Conservation (phyloP, 2,797 vertebrate species). For the Nannoperca obscura region DNA sequence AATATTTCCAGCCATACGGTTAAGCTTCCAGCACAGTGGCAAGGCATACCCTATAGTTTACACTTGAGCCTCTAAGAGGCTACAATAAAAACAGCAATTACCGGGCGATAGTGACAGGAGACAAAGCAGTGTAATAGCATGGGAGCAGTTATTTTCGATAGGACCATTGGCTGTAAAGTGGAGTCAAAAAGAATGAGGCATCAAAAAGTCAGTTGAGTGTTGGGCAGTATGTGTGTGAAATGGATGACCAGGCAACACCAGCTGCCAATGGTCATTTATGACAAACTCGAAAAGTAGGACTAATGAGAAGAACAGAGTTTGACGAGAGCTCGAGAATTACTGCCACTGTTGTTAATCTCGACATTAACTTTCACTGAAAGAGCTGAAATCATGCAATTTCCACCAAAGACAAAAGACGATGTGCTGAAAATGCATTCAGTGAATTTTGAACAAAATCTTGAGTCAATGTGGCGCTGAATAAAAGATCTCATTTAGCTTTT, state of each 20-base stretch:
- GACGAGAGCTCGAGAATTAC: constrained; percentile 44
- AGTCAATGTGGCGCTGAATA: constrained; percentile 65
- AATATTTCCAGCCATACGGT: constrained; percentile 57
- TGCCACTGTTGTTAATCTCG: constrained; percentile 41
- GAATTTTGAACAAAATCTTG: constrained; percentile 63
- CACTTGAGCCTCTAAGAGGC: constrained; percentile 74
- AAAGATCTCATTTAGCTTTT: constrained; percentile 79
- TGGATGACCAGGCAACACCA: constrained; percentile 46
- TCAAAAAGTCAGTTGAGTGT: constrained; percentile 71
- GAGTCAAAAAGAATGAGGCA: constrained; percentile 73
- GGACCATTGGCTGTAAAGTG: constrained; percentile 69
- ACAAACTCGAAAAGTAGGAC: constrained; percentile 55
- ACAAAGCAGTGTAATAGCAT: constrained; percentile 71
- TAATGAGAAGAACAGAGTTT: constrained; percentile 60
- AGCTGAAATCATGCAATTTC: constrained; percentile 56
- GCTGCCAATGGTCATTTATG: constrained; percentile 62
- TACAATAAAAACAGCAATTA: constrained; percentile 80
- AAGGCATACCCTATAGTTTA: constrained; percentile 71
- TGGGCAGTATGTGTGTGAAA: constrained; percentile 59
- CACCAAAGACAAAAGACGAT: constrained; percentile 42
- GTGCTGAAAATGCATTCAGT: constrained; percentile 61
- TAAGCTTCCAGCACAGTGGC: constrained; percentile 57
- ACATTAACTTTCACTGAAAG: constrained; percentile 46
- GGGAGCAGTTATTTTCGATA: constrained; percentile 70
- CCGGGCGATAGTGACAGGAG: constrained; percentile 70